A percentile compares a stretch with the other conserved stretches of the same genome.
phyloP scores from a whole-genome alignment of 2,888 invertebrate species.

The Blera fallax region DNA sequence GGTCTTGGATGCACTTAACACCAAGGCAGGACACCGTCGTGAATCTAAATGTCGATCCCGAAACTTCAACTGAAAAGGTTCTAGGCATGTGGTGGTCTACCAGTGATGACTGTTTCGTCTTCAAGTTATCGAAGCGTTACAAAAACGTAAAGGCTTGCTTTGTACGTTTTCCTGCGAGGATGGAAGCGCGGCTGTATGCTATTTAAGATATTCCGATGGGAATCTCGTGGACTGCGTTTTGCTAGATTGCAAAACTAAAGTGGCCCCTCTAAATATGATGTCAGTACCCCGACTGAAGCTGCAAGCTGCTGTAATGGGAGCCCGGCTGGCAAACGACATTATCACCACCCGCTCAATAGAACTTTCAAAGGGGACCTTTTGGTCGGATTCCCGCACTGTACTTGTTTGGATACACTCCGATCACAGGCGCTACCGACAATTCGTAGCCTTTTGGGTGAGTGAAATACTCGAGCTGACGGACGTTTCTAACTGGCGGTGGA shows the following conservation, averaged over 20 bases:
- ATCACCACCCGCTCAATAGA: neutral
- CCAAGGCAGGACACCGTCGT: neutral
- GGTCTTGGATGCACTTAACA: neutral
- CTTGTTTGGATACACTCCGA: neutral
- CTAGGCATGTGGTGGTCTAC: constrained; percentile 27
- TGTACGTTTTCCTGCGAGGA: neutral
- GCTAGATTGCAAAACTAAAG: constrained; percentile 6
- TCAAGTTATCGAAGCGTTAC: constrained; percentile 2
- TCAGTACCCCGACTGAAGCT: neutral
- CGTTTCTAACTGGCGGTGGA: too few relatives aligned
- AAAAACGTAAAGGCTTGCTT: neutral
- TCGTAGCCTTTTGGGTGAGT: neutral
- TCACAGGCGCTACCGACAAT: neutral
- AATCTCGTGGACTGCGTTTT: neutral
- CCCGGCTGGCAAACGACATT: too few relatives aligned
- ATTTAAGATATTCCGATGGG: too few relatives aligned
- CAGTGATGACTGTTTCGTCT: neutral
- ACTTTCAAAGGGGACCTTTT: neutral
- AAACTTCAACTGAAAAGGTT: constrained; percentile 1
- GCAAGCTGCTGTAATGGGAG: too few relatives aligned
- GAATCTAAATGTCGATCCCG: neutral
- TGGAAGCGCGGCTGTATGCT: neutral
- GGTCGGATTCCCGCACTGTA: neutral
- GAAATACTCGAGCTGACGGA: neutral
- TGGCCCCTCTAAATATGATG: constrained; percentile 13